Base-by-base conservation (phyloP, 2,888 invertebrate species). In the Agapetus fuscipes region DNA sequence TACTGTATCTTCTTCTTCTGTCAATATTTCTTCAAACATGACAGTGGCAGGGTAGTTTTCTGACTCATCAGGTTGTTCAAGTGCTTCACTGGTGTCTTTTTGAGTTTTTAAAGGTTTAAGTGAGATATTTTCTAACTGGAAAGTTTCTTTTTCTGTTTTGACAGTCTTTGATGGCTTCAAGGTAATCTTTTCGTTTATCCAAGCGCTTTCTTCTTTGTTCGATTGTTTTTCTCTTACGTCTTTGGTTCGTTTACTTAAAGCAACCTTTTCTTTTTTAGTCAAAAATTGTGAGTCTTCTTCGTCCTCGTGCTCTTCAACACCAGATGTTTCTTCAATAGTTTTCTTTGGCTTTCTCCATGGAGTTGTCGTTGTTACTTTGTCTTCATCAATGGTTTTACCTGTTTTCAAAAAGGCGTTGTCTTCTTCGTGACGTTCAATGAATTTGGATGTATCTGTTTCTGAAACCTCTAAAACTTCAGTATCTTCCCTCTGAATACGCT, bases 101-200 rank as follows among this genome's bases (percentile, higher is more conserved):
- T n/a, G n/a, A n/a, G n/a, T n/a, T n/a, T n/a, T n/a, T n/a, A n/a
- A n/a, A 26, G 70, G 74, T 66, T 56, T 66, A 14, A 59, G 57
- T 31, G 55, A 58, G 33, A 71, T 63, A 30, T 62, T 59, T 45
- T 72, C 70, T 24, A 65, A 54, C 49, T 74, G 66, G 35, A 64
- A 55, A 45, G 63, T 61, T 48, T 73, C 71, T 48, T 74, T 67
- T 33, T 74, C 69, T 46, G 59, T 60, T 50, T 60, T 61, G 39
- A 64, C 64, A 31, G 64, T 62, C 50, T 74, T 76, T 0, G 78
- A 66, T 2, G 77, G 76, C 50, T 74, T 68, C 48, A 78, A 54
- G 51, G 71, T 66, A 10, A 78, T 67, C 48, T 72, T 69, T 59
- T 83, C 78, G 52, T 82, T 72, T 3, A 76, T 83, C 77, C 76